Percentiles rank a stretch among this genome's conserved stretches.
Conservation (phyloP, 2,797 vertebrate genomes). For the Coracias cyanogaster region DNA sequence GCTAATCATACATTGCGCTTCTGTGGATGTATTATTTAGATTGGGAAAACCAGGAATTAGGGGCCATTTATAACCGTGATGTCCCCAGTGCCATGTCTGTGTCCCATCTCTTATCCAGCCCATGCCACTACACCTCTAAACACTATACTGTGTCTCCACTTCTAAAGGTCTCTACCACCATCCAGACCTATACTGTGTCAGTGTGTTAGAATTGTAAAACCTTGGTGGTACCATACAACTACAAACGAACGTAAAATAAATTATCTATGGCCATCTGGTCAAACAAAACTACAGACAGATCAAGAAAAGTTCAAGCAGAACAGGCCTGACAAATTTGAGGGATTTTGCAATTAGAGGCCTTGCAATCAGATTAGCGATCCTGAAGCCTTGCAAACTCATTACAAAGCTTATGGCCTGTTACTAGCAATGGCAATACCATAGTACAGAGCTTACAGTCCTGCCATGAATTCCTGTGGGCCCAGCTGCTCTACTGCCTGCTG, state of each 20-base stretch:
- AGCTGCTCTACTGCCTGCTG: too few relatives aligned
- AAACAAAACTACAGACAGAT: background rate
- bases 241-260: background rate
- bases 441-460: too few relatives aligned
- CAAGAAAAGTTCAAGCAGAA: background rate
- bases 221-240: background rate
- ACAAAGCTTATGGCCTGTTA: background rate
- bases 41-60: background rate
- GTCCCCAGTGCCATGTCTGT: background rate
- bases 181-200: too few relatives aligned
- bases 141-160: background rate
- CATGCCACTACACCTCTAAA: background rate
- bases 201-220: background rate
- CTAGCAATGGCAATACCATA: background rate
- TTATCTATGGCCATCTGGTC: background rate
- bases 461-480: too few relatives aligned
- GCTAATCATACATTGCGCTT: background rate
- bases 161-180: background rate
- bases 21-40: background rate
- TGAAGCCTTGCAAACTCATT: background rate
- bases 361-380: background rate
- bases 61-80: background rate
- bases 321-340: background rate
- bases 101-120: background rate
- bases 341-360: too few relatives aligned